Evolutionary conservation across 1,140 invertebrate genomes (phyloP), one percentile per base, ranked within the genome.

Genomic region (Pentalonia nigronervosa): DNA sequence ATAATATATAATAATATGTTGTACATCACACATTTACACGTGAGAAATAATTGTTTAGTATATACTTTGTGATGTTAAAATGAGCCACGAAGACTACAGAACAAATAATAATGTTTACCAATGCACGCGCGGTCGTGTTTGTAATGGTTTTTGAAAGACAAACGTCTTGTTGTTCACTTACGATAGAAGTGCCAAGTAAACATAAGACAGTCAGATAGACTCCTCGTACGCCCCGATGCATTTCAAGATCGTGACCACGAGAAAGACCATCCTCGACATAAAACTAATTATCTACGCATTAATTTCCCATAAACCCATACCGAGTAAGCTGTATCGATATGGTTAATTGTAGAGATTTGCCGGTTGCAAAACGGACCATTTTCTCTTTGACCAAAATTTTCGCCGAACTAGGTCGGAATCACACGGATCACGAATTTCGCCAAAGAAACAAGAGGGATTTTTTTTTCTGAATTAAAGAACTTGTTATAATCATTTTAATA

Each of bases 161-260:
- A 87, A 87, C 86, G 47, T 87, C 45, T 53, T 53, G 45, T 89
- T 89, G n/a, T 89, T 56, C 88, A 53, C 88, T 56, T 53, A 36
- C 7, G 87, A 89, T 11, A 89, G 23, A 23, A 48, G 86, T 41
- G 50, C 88, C 34, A 9, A 56, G 34, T 36, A 53, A 89, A 89
- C 48, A 50, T n/a, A 21, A 47, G 47, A 20, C 30, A n/a, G 30
- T 21, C 60, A 6, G n/a, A 23, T 4, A 41, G 41, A 41, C 41
- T 1, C 41, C 41, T 6, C 23, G 45, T n/a, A n/a, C 83, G 84
- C 41, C 41, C 21, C 34, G 48, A 9, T 34, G 36, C 88, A 50
- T 89, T 89, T 89, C 88, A 89, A 89, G 50, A 89, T 89, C 88
- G 88, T 89, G 88, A 89, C 50, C 88, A 53, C 34, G 21, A 56